Percentiles rank a stretch among this genome's conserved stretches.
Evolutionary conservation across 2,888 invertebrate genomes (phyloP).

Genomic region (Sabatieria punctata): DNA sequence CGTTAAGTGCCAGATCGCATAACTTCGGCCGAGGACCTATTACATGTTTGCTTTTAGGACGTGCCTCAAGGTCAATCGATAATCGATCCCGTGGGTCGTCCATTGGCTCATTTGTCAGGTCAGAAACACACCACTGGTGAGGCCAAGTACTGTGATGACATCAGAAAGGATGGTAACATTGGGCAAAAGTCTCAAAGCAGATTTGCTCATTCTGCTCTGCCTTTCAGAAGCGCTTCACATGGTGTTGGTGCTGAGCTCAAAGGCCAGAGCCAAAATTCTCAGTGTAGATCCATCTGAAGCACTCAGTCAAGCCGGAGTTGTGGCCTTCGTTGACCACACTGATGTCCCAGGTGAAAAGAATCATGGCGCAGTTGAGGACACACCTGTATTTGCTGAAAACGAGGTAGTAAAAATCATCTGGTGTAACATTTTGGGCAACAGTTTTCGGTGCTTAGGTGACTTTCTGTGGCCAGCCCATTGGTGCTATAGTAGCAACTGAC

Average conservation of each 20-base stretch:
- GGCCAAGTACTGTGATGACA: conserved; percentile 76
- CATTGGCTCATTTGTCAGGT: conserved; percentile 61
- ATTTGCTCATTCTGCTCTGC: no score
- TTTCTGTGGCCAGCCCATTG: conserved; percentile 32
- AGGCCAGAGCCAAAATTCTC: conserved; percentile 18
- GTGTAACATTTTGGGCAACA: no score
- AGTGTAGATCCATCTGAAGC: conserved; percentile 54
- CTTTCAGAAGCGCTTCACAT: conserved; percentile 54
- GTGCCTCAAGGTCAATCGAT: conserved; percentile 24
- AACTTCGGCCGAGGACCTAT: no score
- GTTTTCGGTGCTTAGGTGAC: no score
- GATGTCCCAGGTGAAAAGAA: conserved; percentile 55
- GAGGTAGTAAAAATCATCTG: no score
- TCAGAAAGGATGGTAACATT: conserved; percentile 37
- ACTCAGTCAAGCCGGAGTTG: conserved; percentile 55
- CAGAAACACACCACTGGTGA: conserved; percentile 74
- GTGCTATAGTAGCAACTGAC: conserved; percentile 40
- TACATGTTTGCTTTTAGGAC: no score
- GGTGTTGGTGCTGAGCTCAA: conserved; percentile 52
- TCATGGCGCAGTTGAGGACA: conserved; percentile 53
- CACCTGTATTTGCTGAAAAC: conserved; percentile 58
- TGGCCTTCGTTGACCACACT: conserved; percentile 57
- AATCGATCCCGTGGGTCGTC: conserved; percentile 59
- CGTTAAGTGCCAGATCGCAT: no score
- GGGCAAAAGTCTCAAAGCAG: no score